Base-by-base conservation (phyloP, 2,888 invertebrate species). In the Isotomurus palustris region DNA sequence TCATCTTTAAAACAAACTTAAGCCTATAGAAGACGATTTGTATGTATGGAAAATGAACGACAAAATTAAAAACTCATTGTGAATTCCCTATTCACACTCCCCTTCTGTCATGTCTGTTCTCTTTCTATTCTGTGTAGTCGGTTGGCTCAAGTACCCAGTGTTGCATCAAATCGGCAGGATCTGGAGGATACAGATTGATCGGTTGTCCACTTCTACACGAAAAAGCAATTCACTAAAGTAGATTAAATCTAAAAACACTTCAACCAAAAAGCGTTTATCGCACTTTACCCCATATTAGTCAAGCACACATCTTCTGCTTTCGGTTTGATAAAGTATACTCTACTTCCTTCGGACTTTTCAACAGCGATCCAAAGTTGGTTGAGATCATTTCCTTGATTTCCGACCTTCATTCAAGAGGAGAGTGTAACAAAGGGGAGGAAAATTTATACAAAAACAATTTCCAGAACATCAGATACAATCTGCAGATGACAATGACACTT, bases 251-350 rank as follows among this genome's bases (percentile, higher is more conserved):
- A 17, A 6, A 40, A 14, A 14, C 10, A 8, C 19, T n/a, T 17
- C 40, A 19, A 14, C n/a, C 19, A 5, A 40, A 12, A 40, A 40
- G 12, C 19, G 19, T 19, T 8, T 10, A 10, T 32, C 12, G 14
- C 12, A 10, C 3, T 24, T 29, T 49, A 49, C 49, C 49, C 49
- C 49, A 49, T 32, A 35, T 49, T 27, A 17, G 49, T 49, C 49
- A 49, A 49, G 35, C 49, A 49, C 5, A 49, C 49, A 19, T 49
- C 49, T 49, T 49, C 49, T 17, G 49, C 32, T 49, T 35, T 32
- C 5, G 49, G 49, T 29, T 49, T 49, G 10, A 49, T 49, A 49
- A 49, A 49, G 35, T 49, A 49, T 3, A 49, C 19, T 35, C 49
- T 17, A 35, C 49, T 49, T 22, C 49, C 49, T 49, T 49, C 49